These are phyloP conservation scores for Stomatorhinus walkeri DNA, from an alignment of 2,797 vertebrate genomes.

Conservation along the genomic window DNA sequence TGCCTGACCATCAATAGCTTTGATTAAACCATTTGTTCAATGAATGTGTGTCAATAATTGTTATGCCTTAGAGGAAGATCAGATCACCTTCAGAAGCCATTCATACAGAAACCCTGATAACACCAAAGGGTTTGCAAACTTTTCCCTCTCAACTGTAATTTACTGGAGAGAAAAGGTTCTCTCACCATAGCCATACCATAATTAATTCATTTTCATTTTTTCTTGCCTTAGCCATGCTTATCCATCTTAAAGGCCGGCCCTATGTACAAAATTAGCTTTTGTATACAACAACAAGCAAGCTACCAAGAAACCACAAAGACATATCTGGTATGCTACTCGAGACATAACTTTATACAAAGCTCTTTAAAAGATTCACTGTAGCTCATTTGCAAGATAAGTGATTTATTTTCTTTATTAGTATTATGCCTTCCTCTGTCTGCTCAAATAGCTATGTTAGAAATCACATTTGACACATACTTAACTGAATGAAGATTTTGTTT, in stretches of 20 bases:
- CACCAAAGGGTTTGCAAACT: not conserved
- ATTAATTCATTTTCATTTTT: not conserved
- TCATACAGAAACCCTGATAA: not conserved
- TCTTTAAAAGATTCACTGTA: not conserved
- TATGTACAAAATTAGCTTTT: not conserved
- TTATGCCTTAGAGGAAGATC: not conserved
- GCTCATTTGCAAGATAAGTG: not conserved
- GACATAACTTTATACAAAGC: not conserved
- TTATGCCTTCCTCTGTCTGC: not conserved
- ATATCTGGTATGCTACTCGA: not conserved
- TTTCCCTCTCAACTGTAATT: not conserved
- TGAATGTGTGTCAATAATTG: not conserved
- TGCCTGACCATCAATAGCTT: not conserved
- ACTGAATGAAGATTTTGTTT: conserved; percentile 34
- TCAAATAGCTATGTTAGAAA: not conserved
- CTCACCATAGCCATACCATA: not conserved
- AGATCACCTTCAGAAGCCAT: not conserved
- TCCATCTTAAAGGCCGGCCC: not conserved
- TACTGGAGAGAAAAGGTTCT: not conserved
- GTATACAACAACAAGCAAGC: not conserved
- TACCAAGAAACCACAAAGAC: not conserved
- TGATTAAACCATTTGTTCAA: not conserved
- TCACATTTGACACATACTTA: not conserved
- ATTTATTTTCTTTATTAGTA: not conserved
- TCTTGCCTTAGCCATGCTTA: not conserved